These are phyloP conservation scores for Leiothrix lutea DNA, from an alignment of 2,113 vertebrate species.

Conservation along the genomic window DNA sequence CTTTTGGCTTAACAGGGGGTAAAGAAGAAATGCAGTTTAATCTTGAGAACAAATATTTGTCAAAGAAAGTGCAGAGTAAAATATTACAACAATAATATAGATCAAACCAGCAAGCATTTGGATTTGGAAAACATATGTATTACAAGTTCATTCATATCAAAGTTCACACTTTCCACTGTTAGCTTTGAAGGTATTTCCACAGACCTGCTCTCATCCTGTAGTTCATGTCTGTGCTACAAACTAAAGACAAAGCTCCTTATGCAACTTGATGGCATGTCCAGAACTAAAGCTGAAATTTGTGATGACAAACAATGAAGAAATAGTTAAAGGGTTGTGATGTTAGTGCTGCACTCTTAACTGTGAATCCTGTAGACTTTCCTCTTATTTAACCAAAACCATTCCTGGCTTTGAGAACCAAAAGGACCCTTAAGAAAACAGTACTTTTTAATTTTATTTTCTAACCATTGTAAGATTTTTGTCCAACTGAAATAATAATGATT, in stretches of 20 bases:
- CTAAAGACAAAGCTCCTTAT: neutral
- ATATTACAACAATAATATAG: neutral
- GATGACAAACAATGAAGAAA: neutral
- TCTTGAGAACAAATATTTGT: neutral
- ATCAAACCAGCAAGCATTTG: neutral
- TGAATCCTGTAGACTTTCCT: neutral
- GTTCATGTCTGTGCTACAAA: neutral
- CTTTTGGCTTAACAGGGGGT: neutral
- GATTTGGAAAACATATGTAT: neutral
- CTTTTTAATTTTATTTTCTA: neutral
- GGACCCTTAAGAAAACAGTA: neutral
- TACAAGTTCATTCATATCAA: neutral
- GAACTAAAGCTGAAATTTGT: neutral
- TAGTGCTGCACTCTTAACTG: neutral
- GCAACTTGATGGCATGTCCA: neutral
- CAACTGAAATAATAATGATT: neutral
- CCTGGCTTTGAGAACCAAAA: neutral
- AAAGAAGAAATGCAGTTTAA: neutral
- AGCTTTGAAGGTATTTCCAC: neutral
- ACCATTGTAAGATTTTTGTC: neutral
- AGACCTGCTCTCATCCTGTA: fast-evolving
- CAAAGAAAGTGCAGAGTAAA: neutral
- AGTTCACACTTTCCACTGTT: neutral
- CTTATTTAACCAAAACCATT: neutral
- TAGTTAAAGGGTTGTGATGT: neutral